Percentiles rank a stretch among this genome's conserved stretches.
Conservation (phyloP, 1,140 invertebrate genomes). For the Habropoda laboriosa region DNA sequence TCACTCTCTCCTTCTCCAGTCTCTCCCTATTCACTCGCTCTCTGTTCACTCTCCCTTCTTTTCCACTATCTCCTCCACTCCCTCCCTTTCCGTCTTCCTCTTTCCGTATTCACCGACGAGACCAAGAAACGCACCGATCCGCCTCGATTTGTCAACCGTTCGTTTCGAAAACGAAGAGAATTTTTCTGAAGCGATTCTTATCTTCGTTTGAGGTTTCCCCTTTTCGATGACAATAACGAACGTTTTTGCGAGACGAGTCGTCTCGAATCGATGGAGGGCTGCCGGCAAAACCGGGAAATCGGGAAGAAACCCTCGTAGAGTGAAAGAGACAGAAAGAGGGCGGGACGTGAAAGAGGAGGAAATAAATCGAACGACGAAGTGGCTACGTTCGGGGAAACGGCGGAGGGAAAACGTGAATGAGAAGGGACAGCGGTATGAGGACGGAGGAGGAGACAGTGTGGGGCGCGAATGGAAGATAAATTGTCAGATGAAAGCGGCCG, state of each 20-base stretch:
- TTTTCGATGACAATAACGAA: conserved; percentile 27
- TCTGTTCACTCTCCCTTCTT: no score
- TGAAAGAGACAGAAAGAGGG: not conserved
- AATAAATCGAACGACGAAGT: conserved; percentile 25
- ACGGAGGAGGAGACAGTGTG: not conserved
- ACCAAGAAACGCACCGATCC: conserved; percentile 6
- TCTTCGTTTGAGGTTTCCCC: not conserved
- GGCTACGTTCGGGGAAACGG: not conserved
- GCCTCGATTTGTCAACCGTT: not conserved
- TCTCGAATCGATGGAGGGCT: conserved; percentile 10
- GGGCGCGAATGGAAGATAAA: conserved; percentile 20
- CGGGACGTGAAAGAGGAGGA: not conserved
- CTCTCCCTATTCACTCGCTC: no score
- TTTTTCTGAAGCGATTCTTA: not conserved
- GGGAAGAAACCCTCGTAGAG: not conserved
- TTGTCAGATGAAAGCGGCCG: conserved; percentile 27
- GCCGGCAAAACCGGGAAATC: not conserved
- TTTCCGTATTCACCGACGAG: no score
- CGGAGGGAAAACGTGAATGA: conserved; percentile 1
- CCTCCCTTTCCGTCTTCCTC: no score
- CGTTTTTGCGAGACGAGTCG: conserved; percentile 3
- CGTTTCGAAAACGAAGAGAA: not conserved
- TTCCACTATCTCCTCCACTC: no score
- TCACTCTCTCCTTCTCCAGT: no score
- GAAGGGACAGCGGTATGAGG: not conserved